A percentile compares a stretch with the other conserved stretches of the same genome.
These are phyloP conservation scores for Bambusicola thoracicus DNA, from an alignment of 2,113 vertebrate species.

Conservation along the genomic window DNA sequence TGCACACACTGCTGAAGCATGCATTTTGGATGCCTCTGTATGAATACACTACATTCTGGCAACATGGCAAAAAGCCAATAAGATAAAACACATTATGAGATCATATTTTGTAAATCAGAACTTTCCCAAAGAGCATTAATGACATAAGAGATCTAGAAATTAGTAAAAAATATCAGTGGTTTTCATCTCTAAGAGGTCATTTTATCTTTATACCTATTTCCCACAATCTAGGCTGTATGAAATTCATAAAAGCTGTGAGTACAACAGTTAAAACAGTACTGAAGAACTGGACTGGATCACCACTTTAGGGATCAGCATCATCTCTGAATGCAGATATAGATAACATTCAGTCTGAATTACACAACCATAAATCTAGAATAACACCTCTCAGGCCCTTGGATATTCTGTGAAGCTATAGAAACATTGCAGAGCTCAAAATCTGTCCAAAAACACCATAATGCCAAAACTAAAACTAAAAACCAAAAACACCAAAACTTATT, in stretches of 20 bases:
- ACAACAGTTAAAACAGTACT: neutral
- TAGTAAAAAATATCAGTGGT: neutral
- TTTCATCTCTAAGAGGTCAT: slow-evolving; percentile 1
- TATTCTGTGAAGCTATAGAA: neutral
- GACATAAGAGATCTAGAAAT: slow-evolving; percentile 21
- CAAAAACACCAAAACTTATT: neutral
- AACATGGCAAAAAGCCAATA: slow-evolving; percentile 32
- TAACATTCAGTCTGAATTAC: neutral
- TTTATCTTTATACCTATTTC: neutral
- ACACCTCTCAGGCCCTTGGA: neutral
- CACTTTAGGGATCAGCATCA: neutral
- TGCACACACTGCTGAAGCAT: neutral
- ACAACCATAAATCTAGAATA: neutral
- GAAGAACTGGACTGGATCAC: neutral
- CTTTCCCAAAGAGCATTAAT: slow-evolving; percentile 8
- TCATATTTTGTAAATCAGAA: slow-evolving; percentile 30
- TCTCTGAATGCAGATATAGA: neutral
- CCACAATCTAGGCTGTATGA: neutral
- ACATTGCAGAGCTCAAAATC: neutral
- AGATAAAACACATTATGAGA: slow-evolving; percentile 26
- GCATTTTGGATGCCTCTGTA: neutral
- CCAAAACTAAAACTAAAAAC: too few relatives aligned
- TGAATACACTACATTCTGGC: neutral
- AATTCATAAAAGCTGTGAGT: neutral
- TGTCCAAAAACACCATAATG: neutral